Base-by-base conservation (phyloP, 2,113 vertebrate species). In the Strix uralensis region DNA sequence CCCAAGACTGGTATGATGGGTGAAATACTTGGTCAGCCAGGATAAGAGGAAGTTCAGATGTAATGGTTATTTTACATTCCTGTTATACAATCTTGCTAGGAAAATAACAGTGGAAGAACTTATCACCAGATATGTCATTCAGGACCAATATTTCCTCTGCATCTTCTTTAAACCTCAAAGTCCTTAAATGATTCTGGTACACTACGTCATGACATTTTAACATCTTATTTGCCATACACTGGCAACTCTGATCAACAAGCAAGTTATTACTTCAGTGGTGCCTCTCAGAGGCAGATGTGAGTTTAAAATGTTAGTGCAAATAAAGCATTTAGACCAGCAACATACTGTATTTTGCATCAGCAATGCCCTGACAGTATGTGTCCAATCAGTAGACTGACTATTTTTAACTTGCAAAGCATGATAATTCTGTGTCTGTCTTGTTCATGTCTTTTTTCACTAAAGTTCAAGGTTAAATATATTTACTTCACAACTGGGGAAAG, bases 331-430 rank as follows among this genome's bases (percentile, higher is more conserved):
- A 34, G 12, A 89, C 55, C 55, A 78, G 38, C 77, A 81, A 34
- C 22, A 65, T 29, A 27, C 14, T 19, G 11, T 58, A 26, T 13
- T 88, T 55, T n/a, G 29, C 18, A 71, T 44, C 55, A 63, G 47
- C 42, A 81, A 5, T 14, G 19, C 22, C 67, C 58, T 86, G 65
- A 58, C 55, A 66, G 12, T 16, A 59, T 0, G 0, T 1, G 8
- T 38, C 30, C 46, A 58, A 7, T 29, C 54, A 80, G 55, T 15
- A 3, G 7, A 26, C 34, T 30, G 42, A 71, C 4, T 11, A 27
- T n/a, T 80, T 80, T 73, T 63, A 83, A 91, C 34, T 77, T 78
- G 25, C 38, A 80, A 82, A 74, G 12, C 1, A 0, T 42, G 9
- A 13, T 32, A 59, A 58, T 49, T 83, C 42, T 54, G 26, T 69